Evolutionary conservation across 1,140 invertebrate genomes (phyloP), one percentile per base, ranked within the genome.

Genomic region (Cephus cinctus): DNA sequence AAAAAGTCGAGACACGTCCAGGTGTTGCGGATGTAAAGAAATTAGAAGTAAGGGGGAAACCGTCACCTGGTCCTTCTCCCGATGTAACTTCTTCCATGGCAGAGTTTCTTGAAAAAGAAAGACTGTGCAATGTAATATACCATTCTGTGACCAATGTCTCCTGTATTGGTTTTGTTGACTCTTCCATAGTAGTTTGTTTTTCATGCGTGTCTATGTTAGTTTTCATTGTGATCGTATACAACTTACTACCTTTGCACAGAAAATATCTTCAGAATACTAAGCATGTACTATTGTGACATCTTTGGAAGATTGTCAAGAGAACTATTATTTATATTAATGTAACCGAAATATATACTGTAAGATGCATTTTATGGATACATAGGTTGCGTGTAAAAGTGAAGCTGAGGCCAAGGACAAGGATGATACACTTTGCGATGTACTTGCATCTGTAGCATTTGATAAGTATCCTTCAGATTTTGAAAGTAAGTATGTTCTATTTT

Each of bases 381-480:
- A 68, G 62, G 47, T 44, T 35, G 48, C 57, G 21, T 51, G 64
- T 27, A 67, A 57, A 43, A 66, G 27, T 25, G 63, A 68, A 46
- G 43, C 41, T 12, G 61, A 65, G 34, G 40, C 18, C 1, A 74
- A 63, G 44, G 60, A 70, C 18, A 69, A 57, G 16, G 67, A 76
- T 43, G 69, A 73, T 27, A 75, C 68, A 12, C 46, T 69, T 3
- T 67, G 66, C 31, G 69, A 75, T 21, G 59, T 73, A 43, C 50
- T 76, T 23, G 68, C 71, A 18, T 71, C 71, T n/a, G 52, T 58
- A 30, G 67, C 63, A 6, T 69, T 73, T 35, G 69, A 74, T 15
- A 75, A 74, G 52, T 74, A 74, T 50, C 62, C 70, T 31, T 69
- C 71, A 19, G 72, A 76, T 49, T 72, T 74, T 58, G 73, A 74